Evolutionary conservation across 2,888 invertebrate genomes (phyloP).

Genomic region (Neoascia interrupta): DNA sequence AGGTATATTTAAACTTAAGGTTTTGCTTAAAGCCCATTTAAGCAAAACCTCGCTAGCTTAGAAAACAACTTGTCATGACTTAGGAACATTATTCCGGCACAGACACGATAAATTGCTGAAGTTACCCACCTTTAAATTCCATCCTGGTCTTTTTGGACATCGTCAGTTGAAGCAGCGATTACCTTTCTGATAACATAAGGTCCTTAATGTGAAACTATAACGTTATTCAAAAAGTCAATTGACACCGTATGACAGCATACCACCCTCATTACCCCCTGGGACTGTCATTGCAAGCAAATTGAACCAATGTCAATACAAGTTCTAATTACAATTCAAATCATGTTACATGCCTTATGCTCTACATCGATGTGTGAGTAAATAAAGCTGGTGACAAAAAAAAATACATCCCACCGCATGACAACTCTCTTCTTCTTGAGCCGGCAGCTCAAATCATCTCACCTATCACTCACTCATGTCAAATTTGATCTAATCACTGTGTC

Average conservation of each 20-base stretch:
- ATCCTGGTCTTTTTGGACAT: too few relatives aligned
- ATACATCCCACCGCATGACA: conserved; percentile 21
- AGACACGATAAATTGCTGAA: too few relatives aligned
- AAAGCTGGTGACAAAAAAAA: conserved; percentile 5
- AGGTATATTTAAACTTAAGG: too few relatives aligned
- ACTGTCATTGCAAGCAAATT: conserved; percentile 45
- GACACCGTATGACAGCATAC: not conserved
- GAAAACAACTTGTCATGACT: too few relatives aligned
- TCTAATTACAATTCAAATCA: conserved; percentile 49
- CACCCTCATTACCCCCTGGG: not conserved
- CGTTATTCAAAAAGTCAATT: not conserved
- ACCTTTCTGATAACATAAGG: too few relatives aligned
- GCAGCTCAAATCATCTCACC: conserved; percentile 53
- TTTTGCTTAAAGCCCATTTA: too few relatives aligned
- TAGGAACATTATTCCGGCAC: too few relatives aligned
- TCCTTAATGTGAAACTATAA: too few relatives aligned
- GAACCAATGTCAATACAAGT: conserved; percentile 50
- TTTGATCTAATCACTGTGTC: conserved; percentile 69
- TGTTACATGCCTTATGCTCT: not conserved
- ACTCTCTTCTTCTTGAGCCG: too few relatives aligned
- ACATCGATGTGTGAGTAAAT: not conserved
- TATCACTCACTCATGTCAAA: conserved; percentile 64
- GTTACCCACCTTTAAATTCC: too few relatives aligned
- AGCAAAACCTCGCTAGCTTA: too few relatives aligned
- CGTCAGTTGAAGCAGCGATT: not conserved